Base-by-base conservation (phyloP, 2,113 vertebrate genomes). In the Scatophagus argus region DNA sequence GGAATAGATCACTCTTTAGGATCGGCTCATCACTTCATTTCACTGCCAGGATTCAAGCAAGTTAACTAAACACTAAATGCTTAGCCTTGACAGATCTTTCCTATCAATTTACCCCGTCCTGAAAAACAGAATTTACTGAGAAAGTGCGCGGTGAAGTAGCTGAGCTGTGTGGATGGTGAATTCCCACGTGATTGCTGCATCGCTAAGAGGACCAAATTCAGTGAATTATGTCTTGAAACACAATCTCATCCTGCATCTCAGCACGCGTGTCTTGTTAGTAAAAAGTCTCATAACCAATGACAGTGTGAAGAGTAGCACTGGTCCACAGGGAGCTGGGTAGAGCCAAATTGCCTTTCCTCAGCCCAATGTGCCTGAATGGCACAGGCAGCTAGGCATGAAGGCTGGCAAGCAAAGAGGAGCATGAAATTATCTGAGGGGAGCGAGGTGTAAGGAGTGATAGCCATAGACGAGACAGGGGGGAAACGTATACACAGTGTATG, bases 271-370 rank as follows among this genome's bases (percentile, higher is more conserved):
- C 91, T 89, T 86, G 86, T 87, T 89, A 85, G 82, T 56, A 56
- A 80, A 86, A 92, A 81, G 88, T 86, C 90, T 88, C 66, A 67
- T 74, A 79, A 86, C 78, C 84, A 87, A 88, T 89, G 89, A 90
- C 87, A 85, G 84, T 65, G 84, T 83, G 87, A 88, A 78, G 82
- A 84, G 85, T 67, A 74, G 74, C 41, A 16, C 54, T 6, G 80
- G 86, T 88, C 89, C 79, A 11, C 77, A 7, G 91, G 91, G 89
- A 91, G 81, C 81, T 68, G 79, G 80, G 82, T 59, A 51, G 77
- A 87, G 84, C 76, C 78, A 93, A 90, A 93, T 84, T 89, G 86
- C 72, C 88, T 83, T 84, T 84, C 83, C 79, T 89, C 81, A 81
- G 79, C 77, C 78, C 84, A 84, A 76, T 87, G 88, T 89, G 85